phyloP scores from a whole-genome alignment of 2,113 vertebrate genomes.

The Cyanocitta stelleri region DNA sequence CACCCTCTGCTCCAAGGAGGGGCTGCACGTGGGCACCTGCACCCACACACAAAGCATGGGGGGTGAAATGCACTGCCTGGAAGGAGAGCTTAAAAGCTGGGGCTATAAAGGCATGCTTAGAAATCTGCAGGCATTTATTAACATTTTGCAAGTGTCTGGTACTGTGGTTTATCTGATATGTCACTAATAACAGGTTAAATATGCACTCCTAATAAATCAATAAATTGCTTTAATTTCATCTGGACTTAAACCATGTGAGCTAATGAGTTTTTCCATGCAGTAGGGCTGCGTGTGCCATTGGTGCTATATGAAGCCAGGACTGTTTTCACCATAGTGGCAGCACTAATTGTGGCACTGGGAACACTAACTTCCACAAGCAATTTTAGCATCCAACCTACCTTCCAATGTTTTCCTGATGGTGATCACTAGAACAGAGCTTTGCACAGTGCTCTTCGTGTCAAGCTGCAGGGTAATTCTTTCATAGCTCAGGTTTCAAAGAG shows the following conservation, averaged over 20 bases:
- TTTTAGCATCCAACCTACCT: not conserved
- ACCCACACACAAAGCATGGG: not conserved
- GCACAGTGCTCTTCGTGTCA: rapidly evolving
- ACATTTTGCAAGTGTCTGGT: not conserved
- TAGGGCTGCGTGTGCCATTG: not conserved
- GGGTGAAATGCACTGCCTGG: not conserved
- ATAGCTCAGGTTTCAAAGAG: not conserved
- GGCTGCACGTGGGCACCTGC: not conserved
- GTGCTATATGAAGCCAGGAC: not conserved
- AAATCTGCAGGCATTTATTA: not conserved
- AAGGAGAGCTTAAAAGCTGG: rapidly evolving
- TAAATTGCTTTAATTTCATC: not conserved
- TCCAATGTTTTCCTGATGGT: not conserved
- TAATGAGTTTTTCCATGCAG: not conserved
- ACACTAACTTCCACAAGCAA: not conserved
- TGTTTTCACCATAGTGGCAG: not conserved
- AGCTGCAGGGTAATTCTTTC: not conserved
- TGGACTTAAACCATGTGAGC: not conserved
- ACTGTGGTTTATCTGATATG: not conserved
- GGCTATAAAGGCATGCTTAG: not conserved
- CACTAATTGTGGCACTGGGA: not conserved
- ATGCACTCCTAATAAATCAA: not conserved
- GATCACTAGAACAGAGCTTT: not conserved
- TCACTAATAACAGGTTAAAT: not conserved
- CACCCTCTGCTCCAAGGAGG: not conserved